These are phyloP conservation scores for Trematocara stigmaticum DNA, from an alignment of 2,113 vertebrate genomes.

Conservation along the genomic window DNA sequence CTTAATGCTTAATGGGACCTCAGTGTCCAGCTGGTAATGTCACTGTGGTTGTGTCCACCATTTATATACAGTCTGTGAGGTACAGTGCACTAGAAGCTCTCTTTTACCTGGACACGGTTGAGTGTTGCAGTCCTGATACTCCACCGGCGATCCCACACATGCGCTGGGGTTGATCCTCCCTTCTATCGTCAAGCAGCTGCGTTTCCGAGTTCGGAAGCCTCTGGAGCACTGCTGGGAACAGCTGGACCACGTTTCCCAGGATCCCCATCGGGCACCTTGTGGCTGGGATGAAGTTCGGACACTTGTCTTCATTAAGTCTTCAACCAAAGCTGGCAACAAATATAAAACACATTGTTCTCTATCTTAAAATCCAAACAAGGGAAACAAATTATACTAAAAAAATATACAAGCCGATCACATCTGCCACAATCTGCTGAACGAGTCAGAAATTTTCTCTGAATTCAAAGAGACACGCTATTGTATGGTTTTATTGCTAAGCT, in stretches of 20 bases:
- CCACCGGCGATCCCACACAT: slow-evolving; percentile 65
- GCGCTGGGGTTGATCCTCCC: slow-evolving; percentile 46
- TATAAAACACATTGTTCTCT: neutral
- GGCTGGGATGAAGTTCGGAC: slow-evolving; percentile 58
- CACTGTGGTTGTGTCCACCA: neutral
- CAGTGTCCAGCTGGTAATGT: no score
- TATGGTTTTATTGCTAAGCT: neutral
- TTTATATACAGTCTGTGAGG: neutral
- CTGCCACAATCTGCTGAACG: neutral
- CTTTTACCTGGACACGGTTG: slow-evolving; percentile 79
- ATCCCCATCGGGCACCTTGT: slow-evolving; percentile 83
- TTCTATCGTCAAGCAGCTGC: slow-evolving; percentile 51
- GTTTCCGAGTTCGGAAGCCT: slow-evolving; percentile 78
- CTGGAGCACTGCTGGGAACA: slow-evolving; percentile 89
- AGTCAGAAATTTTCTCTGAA: neutral
- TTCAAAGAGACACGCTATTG: neutral
- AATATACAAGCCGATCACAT: neutral
- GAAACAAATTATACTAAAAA: neutral
- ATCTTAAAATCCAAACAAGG: neutral
- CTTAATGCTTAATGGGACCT: neutral
- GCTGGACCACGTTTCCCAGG: slow-evolving; percentile 89
- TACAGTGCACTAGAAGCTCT: neutral
- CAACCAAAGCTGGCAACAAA: slow-evolving; percentile 80
- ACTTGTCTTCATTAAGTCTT: slow-evolving; percentile 80
- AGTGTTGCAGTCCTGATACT: slow-evolving; percentile 90